Base-by-base conservation (phyloP, 2,888 invertebrate genomes). In the Halictus ligatus region DNA sequence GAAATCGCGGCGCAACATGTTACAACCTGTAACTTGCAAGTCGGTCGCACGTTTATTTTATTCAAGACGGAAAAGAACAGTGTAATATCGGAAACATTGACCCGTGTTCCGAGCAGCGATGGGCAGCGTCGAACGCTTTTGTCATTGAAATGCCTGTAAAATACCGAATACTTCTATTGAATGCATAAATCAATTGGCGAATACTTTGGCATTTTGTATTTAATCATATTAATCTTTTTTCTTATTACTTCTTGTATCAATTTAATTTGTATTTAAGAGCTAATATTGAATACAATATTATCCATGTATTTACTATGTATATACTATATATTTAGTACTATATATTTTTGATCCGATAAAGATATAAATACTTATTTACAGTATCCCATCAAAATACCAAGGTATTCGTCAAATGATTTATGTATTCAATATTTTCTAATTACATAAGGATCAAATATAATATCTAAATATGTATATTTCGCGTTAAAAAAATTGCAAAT, bases 21-120 rank as follows among this genome's bases (percentile, higher is more conserved):
- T n/a, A 60, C 29, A 58, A n/a, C n/a, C n/a, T 58, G 58, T 58
- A 58, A 58, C 58, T 58, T 12, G 12, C 35, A 13, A 15, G 64
- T 74, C 29, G 8, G 50, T 43, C 43, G 50, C 54, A 5, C 50
- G 29, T 78, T 82, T 74, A 46, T 82, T 67, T 78, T 78, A 64
- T 64, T 72, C 72, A 29, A 54, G 7, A 15, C 40, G 64, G 35
- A n/a, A 72, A n/a, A 29, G 48, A 7, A 64, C 29, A 12, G 50
- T 35, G 29, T 35, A 60, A n/a, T 25, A 21, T 67, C 54, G 21
- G 67, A 54, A 43, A 35, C 67, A 43, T 50, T 50, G 46, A 80
- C 54, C 46, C 4, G 18, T n/a, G 64, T 10, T 73, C 12, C 4
- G 25, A 4, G 12, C 54, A n/a, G 13, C 46, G 12, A 46, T 10